Conservation (phyloP, 2,113 vertebrate species). For the Trematocara stigmaticum region DNA sequence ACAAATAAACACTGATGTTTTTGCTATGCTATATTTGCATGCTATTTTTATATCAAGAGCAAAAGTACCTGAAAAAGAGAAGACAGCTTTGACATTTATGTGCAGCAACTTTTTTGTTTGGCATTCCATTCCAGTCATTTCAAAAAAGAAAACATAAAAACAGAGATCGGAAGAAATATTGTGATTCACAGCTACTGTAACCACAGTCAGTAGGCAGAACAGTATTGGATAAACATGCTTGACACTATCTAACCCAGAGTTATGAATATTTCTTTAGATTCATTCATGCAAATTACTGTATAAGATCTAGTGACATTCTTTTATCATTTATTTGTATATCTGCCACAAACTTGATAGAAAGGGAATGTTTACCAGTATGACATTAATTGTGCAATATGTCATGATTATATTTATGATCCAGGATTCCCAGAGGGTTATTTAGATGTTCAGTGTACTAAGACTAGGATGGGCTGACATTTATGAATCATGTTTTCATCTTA, state of each 20-base stretch:
- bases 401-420: not conserved
- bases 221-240: not conserved
- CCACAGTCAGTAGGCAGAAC: not conserved
- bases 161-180: not conserved
- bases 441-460: not conserved
- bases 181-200: not conserved
- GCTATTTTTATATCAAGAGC: not conserved
- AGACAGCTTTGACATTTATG: not conserved
- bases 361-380: not conserved
- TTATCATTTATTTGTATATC: not conserved
- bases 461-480: not conserved
- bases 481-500: not conserved
- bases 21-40: not conserved
- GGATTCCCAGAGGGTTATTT: not conserved
- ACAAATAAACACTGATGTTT: not conserved
- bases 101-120: not conserved
- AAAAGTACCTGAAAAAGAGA: not conserved
- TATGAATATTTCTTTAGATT: not conserved
- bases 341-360: not conserved
- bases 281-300: not conserved
- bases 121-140: not conserved
- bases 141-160: not conserved
- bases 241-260: not conserved
- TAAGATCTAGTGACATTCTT: not conserved
- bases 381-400: not conserved